Conservation (phyloP, 2,888 invertebrate species). For the Koerneria pararmatus region DNA sequence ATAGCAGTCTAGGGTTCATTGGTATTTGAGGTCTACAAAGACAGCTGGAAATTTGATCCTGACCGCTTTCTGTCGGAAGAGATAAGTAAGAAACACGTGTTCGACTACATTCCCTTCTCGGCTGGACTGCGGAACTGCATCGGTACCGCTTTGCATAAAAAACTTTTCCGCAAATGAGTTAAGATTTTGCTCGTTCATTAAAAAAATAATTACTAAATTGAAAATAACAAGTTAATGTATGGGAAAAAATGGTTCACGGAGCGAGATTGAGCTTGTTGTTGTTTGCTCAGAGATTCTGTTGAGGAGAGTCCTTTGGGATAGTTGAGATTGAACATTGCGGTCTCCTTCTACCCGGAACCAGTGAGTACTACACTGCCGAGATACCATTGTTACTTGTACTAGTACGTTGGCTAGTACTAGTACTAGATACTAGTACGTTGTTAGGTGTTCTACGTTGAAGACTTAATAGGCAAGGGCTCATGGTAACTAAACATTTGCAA, state of each 20-base stretch:
- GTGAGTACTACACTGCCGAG: too few relatives aligned
- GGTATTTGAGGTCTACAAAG: constrained; percentile 2
- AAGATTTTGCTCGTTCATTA: not conserved
- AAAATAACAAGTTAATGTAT: not conserved
- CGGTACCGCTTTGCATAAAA: too few relatives aligned
- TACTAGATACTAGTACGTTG: too few relatives aligned
- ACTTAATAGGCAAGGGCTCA: too few relatives aligned
- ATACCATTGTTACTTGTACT: too few relatives aligned
- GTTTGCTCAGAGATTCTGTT: not conserved
- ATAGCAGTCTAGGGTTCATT: not conserved
- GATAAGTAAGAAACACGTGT: constrained; percentile 18
- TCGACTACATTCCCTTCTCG: constrained; percentile 28
- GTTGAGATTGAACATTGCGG: too few relatives aligned
- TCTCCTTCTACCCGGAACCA: too few relatives aligned
- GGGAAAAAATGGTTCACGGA: not conserved
- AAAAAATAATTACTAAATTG: not conserved
- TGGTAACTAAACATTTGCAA: too few relatives aligned
- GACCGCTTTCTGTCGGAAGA: constrained; percentile 23
- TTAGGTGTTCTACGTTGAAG: too few relatives aligned
- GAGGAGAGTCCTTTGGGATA: too few relatives aligned
- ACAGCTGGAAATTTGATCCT: constrained; percentile 24
- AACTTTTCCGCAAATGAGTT: not conserved
- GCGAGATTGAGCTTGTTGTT: too few relatives aligned
- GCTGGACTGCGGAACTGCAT: constrained; percentile 28
- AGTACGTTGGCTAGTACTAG: too few relatives aligned